Conservation (phyloP, 2,113 vertebrate species). For the Elgaria multicarinata region DNA sequence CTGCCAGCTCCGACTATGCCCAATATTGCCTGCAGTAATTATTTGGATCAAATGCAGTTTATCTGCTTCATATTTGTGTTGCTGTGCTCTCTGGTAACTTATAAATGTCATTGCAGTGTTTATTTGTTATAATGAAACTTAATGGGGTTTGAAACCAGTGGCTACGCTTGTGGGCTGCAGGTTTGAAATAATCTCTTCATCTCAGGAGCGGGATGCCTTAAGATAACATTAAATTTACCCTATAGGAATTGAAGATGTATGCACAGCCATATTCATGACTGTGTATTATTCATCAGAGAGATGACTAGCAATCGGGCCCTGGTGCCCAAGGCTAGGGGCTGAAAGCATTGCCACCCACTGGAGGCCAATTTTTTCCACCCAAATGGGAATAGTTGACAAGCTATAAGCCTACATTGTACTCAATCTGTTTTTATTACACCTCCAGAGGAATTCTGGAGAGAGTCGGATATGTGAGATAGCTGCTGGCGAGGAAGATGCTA, state of each 20-base stretch:
- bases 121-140: constrained; percentile 85
- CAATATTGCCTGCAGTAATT: constrained; percentile 84
- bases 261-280: constrained; percentile 50
- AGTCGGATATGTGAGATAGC: background rate
- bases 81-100: constrained; percentile 81
- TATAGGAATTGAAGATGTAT: constrained; percentile 66
- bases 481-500: background rate
- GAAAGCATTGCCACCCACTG: constrained; percentile 55
- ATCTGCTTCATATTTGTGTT: constrained; percentile 84
- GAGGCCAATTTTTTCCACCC: constrained; percentile 46
- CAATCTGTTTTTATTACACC: constrained; percentile 45
- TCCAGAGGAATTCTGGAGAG: constrained; percentile 19
- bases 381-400: constrained; percentile 48
- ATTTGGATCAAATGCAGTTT: constrained; percentile 84
- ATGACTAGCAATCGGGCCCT: constrained; percentile 54
- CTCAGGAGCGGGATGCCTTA: constrained; percentile 72
- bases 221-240: constrained; percentile 74
- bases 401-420: constrained; percentile 19
- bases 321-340: constrained; percentile 37
- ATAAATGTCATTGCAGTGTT: constrained; percentile 83
- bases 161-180: constrained; percentile 72
- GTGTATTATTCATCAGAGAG: constrained; percentile 52
- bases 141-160: constrained; percentile 77
- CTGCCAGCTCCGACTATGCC: constrained; percentile 81
- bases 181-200: constrained; percentile 79